Conservation (phyloP, 2,888 invertebrate genomes). For the Diloba caeruleocephala region DNA sequence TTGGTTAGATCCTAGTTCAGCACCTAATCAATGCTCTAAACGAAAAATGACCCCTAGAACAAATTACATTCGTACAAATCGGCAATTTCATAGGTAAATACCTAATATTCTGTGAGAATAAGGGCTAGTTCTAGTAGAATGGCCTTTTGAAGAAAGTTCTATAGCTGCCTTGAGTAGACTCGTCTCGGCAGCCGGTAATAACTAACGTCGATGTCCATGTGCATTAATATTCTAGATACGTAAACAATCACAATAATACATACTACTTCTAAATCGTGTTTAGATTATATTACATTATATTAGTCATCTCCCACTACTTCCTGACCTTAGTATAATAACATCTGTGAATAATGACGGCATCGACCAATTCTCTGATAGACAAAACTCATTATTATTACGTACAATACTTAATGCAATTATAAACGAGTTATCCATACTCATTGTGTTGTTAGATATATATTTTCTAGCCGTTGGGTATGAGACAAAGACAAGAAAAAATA, state of each 20-base stretch:
- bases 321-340: conserved; percentile 24
- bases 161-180: no score
- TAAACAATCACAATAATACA: conserved; percentile 9
- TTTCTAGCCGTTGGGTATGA: conserved; percentile 3
- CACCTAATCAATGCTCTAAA: no score
- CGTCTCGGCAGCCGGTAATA: conserved; percentile 8
- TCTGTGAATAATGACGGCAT: conserved; percentile 24
- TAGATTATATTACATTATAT: conserved; percentile 25
- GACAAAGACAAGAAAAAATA: conserved; percentile 14
- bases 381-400: conserved; percentile 15
- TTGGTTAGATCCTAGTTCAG: no score
- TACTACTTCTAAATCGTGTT: conserved; percentile 12
- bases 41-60: no score
- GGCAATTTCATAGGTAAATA: no score
- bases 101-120: no score
- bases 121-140: no score
- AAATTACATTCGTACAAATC: no score
- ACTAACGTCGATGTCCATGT: conserved; percentile 2
- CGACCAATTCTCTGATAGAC: conserved; percentile 8
- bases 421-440: conserved; percentile 27
- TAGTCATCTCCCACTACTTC: conserved; percentile 11
- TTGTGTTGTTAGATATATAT: conserved; percentile 16
- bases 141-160: no score
- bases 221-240: conserved; percentile 24
- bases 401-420: conserved; percentile 24